A percentile compares a stretch with the other conserved stretches of the same genome.
Conservation (phyloP, 2,888 invertebrate genomes). For the Stenichneumon culpator region DNA sequence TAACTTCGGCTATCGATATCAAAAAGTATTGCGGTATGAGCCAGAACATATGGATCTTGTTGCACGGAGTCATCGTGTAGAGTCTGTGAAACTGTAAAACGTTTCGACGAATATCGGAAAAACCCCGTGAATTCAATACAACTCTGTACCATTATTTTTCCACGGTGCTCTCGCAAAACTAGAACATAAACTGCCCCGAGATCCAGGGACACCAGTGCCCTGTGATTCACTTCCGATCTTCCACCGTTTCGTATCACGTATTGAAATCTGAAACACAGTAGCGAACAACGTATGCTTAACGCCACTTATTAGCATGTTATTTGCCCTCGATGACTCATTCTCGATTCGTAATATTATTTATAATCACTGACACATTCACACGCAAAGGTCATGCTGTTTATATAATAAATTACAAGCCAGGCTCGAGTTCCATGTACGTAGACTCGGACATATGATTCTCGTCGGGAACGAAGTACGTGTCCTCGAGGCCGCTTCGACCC, state of each 20-base stretch:
- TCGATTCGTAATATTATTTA: background rate
- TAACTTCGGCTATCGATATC: constrained; percentile 92
- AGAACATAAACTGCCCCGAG: constrained; percentile 86
- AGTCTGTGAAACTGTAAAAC: constrained; percentile 86
- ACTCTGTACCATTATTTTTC: constrained; percentile 59
- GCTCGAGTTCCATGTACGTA: constrained; percentile 87
- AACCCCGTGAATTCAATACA: background rate
- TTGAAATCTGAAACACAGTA: constrained; percentile 57
- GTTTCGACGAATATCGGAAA: background rate
- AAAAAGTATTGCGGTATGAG: constrained; percentile 93
- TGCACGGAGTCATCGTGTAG: constrained; percentile 88
- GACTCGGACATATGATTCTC: constrained; percentile 86
- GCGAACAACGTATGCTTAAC: background rate
- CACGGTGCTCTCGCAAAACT: constrained; percentile 51
- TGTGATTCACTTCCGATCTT: constrained; percentile 48
- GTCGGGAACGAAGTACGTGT: constrained; percentile 87
- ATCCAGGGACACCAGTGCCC: constrained; percentile 58
- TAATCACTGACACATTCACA: background rate
- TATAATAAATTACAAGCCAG: constrained; percentile 85
- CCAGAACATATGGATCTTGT: constrained; percentile 90
- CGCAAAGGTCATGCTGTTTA: background rate
- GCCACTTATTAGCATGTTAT: background rate
- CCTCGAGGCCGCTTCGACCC: constrained; percentile 83
- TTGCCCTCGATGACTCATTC: background rate
- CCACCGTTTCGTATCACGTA: constrained; percentile 64